A percentile compares a stretch with the other conserved stretches of the same genome.
Conservation (phyloP, 2,888 invertebrate species). For the Ctena decussata region DNA sequence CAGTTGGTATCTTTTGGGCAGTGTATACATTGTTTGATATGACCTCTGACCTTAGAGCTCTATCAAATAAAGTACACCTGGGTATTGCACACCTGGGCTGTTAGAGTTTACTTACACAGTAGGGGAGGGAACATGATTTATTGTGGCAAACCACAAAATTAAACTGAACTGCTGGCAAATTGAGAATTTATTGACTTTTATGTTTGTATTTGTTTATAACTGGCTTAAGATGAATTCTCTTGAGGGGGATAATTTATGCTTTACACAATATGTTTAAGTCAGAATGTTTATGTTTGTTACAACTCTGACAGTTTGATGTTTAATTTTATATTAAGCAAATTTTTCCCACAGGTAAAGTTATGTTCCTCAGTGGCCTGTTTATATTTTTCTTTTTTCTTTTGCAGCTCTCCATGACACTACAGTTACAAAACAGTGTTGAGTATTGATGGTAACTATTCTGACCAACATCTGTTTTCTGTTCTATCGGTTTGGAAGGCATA, state of each 20-base stretch:
- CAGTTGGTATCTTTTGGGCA: too few species aligned
- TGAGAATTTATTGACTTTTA: background rate
- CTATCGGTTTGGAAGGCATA: too few species aligned
- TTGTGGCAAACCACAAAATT: background rate
- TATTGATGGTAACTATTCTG: too few species aligned
- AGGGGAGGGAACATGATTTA: background rate
- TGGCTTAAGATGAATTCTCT: background rate
- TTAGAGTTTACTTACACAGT: background rate
- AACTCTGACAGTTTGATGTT: background rate
- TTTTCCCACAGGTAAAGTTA: background rate
- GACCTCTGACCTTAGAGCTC: too few species aligned
- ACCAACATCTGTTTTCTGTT: too few species aligned
- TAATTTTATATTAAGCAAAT: background rate
- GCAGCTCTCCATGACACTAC: too few species aligned
- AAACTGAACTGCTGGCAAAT: background rate
- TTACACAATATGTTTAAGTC: background rate
- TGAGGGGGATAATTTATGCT: background rate
- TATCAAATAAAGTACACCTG: too few species aligned
- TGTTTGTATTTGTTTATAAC: slow-evolving; percentile 7
- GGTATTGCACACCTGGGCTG: background rate
- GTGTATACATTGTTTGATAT: too few species aligned
- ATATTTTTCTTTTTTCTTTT: too few species aligned
- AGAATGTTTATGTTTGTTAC: background rate
- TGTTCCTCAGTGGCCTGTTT: too few species aligned
- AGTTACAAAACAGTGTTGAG: too few species aligned